Evolutionary conservation across 2,888 invertebrate species (phyloP).

Genomic region (Seira musarum): DNA sequence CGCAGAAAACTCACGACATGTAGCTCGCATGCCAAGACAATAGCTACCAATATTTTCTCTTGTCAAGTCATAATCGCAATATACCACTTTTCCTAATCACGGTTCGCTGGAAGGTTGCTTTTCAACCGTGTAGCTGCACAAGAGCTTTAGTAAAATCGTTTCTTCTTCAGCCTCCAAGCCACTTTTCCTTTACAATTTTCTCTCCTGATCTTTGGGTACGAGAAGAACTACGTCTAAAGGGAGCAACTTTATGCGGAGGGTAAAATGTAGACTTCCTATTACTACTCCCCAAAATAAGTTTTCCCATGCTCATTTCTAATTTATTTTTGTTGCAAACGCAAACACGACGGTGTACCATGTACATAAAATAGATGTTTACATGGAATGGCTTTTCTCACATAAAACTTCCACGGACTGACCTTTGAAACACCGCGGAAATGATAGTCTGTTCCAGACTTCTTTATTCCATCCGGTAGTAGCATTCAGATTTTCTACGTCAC

Average conservation of each 20-base stretch:
- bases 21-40: conserved; percentile 51
- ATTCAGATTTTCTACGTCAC: too few species aligned
- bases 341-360: conserved; percentile 23
- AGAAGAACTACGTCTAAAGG: not conserved
- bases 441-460: too few species aligned
- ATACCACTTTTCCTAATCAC: conserved; percentile 56
- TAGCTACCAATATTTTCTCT: conserved; percentile 55
- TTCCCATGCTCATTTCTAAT: conserved; percentile 47
- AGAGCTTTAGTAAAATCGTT: conserved; percentile 35
- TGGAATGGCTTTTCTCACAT: not conserved
- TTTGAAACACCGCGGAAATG: too few species aligned
- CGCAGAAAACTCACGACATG: conserved; percentile 17
- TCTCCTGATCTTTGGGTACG: not conserved
- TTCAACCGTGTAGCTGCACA: not conserved
- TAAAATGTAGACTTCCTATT: not conserved
- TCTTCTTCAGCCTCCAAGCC: conserved; percentile 38
- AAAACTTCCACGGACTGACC: not conserved
- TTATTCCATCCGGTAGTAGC: too few species aligned
- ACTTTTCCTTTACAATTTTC: conserved; percentile 19
- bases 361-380: conserved; percentile 11
- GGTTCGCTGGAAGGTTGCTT: conserved; percentile 21
- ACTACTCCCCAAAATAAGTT: conserved; percentile 21
- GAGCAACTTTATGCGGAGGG: not conserved
- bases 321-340: conserved; percentile 39
- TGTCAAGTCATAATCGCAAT: conserved; percentile 58